Percentiles rank a stretch among this genome's conserved stretches.
These are phyloP conservation scores for Aegithalos caudatus DNA, from an alignment of 2,113 vertebrate genomes.

Conservation along the genomic window DNA sequence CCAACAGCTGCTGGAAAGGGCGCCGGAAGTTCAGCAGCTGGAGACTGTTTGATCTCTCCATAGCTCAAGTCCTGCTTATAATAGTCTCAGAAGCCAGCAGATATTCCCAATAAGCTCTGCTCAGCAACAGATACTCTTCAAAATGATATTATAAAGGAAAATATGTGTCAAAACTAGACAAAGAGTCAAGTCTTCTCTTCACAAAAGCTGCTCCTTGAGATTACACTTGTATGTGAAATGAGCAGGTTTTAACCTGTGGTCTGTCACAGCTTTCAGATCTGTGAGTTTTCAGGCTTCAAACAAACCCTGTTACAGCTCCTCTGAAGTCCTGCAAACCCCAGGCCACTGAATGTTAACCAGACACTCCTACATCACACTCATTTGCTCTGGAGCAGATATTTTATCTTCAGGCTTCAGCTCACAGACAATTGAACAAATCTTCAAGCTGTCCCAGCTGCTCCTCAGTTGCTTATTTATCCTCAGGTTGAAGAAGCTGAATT, in stretches of 20 bases:
- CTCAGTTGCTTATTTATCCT: not conserved
- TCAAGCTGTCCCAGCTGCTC: not conserved
- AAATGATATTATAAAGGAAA: slow-evolving; percentile 3
- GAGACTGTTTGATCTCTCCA: slow-evolving; percentile 39
- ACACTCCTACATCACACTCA: not conserved
- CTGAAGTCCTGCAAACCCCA: slow-evolving; percentile 15
- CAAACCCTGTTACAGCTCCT: not conserved
- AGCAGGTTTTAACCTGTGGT: not conserved
- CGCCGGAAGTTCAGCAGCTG: slow-evolving; percentile 49
- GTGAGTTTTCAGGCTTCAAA: slow-evolving; percentile 19
- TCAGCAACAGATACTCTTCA: slow-evolving; percentile 11
- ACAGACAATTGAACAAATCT: not conserved
- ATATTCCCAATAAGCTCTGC: slow-evolving; percentile 35
- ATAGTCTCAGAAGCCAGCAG: slow-evolving; percentile 11
- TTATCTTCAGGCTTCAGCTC: not conserved
- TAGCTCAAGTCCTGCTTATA: slow-evolving; percentile 31
- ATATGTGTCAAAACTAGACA: not conserved
- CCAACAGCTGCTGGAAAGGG: slow-evolving; percentile 36
- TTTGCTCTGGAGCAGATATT: not conserved
- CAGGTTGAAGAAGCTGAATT: not conserved
- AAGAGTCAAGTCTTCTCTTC: not conserved
- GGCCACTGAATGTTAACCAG: not conserved
- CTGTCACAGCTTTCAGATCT: not conserved
- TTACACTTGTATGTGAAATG: not conserved
- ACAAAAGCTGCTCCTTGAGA: slow-evolving; percentile 12